Evolutionary conservation across 2,113 vertebrate species (phyloP), one percentile per base, ranked within the genome.

Genomic region (Pteruthius melanotis): DNA sequence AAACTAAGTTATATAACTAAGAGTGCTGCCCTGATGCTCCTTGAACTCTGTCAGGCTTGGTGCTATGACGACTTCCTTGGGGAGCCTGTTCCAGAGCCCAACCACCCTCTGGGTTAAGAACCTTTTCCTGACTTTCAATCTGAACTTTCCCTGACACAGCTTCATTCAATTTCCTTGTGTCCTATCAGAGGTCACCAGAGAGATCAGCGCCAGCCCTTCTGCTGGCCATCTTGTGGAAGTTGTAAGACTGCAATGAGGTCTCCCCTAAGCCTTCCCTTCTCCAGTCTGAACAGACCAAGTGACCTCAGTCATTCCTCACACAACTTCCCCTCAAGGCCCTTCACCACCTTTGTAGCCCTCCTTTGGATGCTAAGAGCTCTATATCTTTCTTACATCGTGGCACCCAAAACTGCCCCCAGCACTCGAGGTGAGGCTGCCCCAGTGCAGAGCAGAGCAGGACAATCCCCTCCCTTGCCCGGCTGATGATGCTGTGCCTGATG

Each of bases 361-460:
- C 30, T 79, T 18, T 59, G 31, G 42, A 56, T 1, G 5, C 42
- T 33, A 6, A 27, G 2, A 13, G 22, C 11, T 16, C 39, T 17
- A n/a, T 37, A 12, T 45, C 4, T 18, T n/a, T 26, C 5, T 45
- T 42, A 14, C 2, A 40, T 1, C 40, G 18, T 40, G 12, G 21
- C 0, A 0, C 4, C 30, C 52, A 39, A 26, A 76, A 0, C 24
- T 2, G 6, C 3, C 22, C 33, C 18, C 20, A 56, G 23, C 3
- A 52, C 15, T 65, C 0, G 0, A 83, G 30, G 9, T 56, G 63
- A 22, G 40, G 42, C 11, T 0, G 0, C 9, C 26, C 11, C 35
- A 57, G 18, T 0, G 0, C 11, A n/a, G 17, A 24, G 37, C 6
- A 17, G 11, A 44, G 45, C 2, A 0, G 35, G 20, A 50, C 40